Conservation (phyloP, 2,797 vertebrate species). For the Anisognathus igniventris region DNA sequence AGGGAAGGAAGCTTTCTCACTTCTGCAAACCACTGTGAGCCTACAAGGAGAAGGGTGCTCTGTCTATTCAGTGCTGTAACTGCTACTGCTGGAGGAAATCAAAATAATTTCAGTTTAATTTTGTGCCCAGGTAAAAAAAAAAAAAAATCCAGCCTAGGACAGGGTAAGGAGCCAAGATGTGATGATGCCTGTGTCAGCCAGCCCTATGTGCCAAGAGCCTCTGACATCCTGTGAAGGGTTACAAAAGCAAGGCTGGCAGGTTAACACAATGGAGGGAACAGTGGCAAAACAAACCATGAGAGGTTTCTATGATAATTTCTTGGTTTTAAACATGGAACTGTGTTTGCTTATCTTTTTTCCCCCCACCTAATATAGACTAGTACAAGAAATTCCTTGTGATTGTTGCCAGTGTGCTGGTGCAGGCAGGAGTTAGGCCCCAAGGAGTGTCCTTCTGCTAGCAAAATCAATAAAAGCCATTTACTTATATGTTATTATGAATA, state of each 20-base stretch:
- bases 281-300: neutral
- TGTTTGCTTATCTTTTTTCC: neutral
- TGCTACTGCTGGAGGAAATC: neutral
- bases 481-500: neutral
- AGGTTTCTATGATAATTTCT: neutral
- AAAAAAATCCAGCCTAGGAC: neutral
- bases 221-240: neutral
- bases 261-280: neutral
- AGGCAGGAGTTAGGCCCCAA: neutral
- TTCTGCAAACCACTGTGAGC: neutral
- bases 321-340: neutral
- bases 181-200: neutral
- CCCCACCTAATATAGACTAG: neutral
- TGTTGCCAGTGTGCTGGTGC: neutral
- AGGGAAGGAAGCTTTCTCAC: neutral
- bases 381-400: neutral
- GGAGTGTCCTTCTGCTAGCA: neutral
- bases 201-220: neutral
- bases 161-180: fast-evolving
- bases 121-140: neutral
- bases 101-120: neutral
- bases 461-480: neutral
- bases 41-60: neutral
- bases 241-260: neutral
- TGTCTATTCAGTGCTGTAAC: neutral